Evolutionary conservation across 2,888 invertebrate genomes (phyloP).

Genomic region (Tuta absoluta): DNA sequence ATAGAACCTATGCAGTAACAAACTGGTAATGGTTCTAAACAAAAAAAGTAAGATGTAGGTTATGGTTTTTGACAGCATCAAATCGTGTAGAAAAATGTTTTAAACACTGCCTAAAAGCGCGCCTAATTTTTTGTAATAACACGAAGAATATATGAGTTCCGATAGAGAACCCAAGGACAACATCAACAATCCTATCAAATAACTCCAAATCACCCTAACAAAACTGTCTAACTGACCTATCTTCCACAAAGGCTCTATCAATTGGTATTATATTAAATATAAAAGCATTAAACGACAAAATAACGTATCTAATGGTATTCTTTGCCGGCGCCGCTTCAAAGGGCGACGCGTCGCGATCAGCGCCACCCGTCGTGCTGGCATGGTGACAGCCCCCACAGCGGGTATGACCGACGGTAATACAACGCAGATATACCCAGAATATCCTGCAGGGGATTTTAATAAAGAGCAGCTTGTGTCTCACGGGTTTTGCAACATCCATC

Average conservation of each 20-base stretch:
- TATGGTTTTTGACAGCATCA: too few species aligned
- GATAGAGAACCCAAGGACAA: neutral
- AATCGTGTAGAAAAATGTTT: too few species aligned
- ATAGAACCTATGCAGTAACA: too few species aligned
- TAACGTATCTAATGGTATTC: conserved; percentile 29
- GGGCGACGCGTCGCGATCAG: conserved; percentile 24
- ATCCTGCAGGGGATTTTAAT: conserved; percentile 10
- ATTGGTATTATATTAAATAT: conserved; percentile 13
- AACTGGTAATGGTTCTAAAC: too few species aligned
- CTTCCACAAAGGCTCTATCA: conserved; percentile 14
- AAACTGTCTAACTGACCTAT: conserved; percentile 8
- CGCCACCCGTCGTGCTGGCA: conserved; percentile 26
- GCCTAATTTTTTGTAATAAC: too few species aligned
- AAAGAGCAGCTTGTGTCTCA: neutral
- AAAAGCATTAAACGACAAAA: conserved; percentile 27
- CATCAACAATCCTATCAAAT: neutral
- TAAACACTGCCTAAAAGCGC: too few species aligned
- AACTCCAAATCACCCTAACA: neutral
- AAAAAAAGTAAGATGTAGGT: too few species aligned
- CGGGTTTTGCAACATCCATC: neutral
- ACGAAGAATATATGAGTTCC: too few species aligned
- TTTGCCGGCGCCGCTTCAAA: conserved; percentile 34
- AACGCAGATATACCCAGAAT: conserved; percentile 21
- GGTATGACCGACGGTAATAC: conserved; percentile 27
- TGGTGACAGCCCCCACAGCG: conserved; percentile 31